Conservation (phyloP, 2,797 vertebrate genomes). For the Tamandua tetradactyla region DNA sequence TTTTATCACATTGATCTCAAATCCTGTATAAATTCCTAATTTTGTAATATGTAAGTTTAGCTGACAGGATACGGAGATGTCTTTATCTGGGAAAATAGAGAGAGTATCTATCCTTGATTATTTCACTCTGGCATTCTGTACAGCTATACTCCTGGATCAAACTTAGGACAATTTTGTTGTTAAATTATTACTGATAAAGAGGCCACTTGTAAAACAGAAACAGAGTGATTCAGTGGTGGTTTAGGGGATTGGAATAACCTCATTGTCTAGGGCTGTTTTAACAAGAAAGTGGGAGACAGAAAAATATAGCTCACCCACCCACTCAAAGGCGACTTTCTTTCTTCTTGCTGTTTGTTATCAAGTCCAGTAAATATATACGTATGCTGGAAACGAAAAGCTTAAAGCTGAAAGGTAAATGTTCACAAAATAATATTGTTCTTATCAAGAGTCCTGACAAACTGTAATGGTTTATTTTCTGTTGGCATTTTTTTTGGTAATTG, state of each 20-base stretch:
- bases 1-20: not conserved
- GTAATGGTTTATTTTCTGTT: not conserved
- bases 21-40: not conserved
- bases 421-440: not conserved
- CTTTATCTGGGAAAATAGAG: not conserved
- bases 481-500: not conserved
- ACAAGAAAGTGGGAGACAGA: not conserved
- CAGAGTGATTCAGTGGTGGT: not conserved
- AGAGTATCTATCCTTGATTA: not conserved
- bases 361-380: not conserved
- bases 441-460: not conserved
- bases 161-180: not conserved
- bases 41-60: not conserved
- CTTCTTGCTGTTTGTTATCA: not conserved
- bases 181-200: not conserved
- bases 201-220: not conserved
- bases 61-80: not conserved
- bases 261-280: not conserved
- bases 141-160: not conserved
- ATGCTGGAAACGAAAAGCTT: not conserved
- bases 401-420: not conserved
- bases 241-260: not conserved
- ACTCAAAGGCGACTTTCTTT: not conserved
- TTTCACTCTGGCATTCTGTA: not conserved
- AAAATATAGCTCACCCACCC: not conserved